Base-by-base conservation (phyloP, 2,797 vertebrate species). In the Mormyrus hasselquistii region DNA sequence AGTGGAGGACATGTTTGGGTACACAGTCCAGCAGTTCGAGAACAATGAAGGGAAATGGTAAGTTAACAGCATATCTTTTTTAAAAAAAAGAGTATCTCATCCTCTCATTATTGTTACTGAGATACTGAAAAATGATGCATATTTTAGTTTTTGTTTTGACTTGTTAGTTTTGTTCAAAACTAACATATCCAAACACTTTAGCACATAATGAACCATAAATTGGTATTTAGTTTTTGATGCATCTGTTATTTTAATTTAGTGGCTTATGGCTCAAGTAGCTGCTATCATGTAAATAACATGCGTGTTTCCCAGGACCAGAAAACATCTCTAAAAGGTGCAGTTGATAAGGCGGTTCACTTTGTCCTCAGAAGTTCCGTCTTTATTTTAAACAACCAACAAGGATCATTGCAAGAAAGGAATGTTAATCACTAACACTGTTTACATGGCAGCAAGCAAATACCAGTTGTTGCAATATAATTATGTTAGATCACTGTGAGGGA, bases 21-120 rank as follows among this genome's bases (percentile, higher is more conserved):
- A 99, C 92, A 97, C 97, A 0, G 97, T 99, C 88, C 98, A 99
- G 91, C 98, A 99, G 90, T 99, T 99, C 93, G 96, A 98, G 96
- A 99, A 99, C 91, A 96, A 96, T 50, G 98, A 99, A 91, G 98
- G 98, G 83, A 99, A 99, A 94, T 99, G 98, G 98, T 99, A 95
- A 96, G 97, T 84, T 84, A 41, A 41, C 9, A 25, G 7, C 34
- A 38, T 85, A 49, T 49, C 2, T 41, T 87, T n/a, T 34, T 34
- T 34, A 1, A 34, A 34, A 34, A 34, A 57, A 44, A 59, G 29
- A 25, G 41, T 8, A 25, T 29, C 10, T 19, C 29, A 7, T 57
- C 52, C 84, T 57, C 50, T 9, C 5, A 1, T 86, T 38, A 57
- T 16, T 86, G 14, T n/a, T 86, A 29, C 38, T 49, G 12, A 47